Evolutionary conservation across 2,113 vertebrate species (phyloP), one percentile per base, ranked within the genome.

Genomic region (Actenoides hombroni): DNA sequence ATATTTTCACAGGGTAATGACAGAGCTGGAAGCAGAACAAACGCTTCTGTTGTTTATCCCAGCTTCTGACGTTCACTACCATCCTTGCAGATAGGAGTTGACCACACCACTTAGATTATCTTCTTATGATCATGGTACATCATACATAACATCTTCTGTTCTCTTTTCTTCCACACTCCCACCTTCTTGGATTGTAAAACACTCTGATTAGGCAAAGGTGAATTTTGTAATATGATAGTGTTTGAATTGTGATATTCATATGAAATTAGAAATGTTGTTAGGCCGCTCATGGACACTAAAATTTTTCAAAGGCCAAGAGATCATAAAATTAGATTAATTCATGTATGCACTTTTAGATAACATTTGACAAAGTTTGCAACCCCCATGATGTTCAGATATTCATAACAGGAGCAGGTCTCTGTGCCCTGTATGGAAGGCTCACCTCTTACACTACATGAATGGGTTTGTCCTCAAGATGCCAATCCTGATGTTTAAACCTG

Each of bases 231-330:
- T 16, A 23, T 21, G 20, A 46, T 18, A 39, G 8, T 29, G 13
- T 74, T 25, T 29, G 26, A 63, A 18, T n/a, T 86, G 13, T 44
- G 26, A 39, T 54, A 81, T 11, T 51, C 0, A 0, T 64, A 56
- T 64, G 3, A 51, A 11, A 16, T 46, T 71, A 80, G 16, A 73
- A 80, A 85, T 57, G 16, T 42, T 81, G 3, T 75, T 61, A 26
- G 6, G 15, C 12, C 17, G 57, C 13, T 53, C 39, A 60, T 8
- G 16, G 9, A 17, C 23, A 49, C 28, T n/a, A 61, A 57, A 60
- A 48, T 49, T 48, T 39, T 33, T 70, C 12, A 77, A 59, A 86
- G 46, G 10, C 39, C 14, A n/a, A 24, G 11, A 19, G 6, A 61
- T 54, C 13, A 8, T 46, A 59, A 75, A 73, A 73, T 29, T 7